Percentiles rank a stretch among this genome's conserved stretches.
Evolutionary conservation across 2,113 vertebrate species (phyloP).

Genomic region (Oreochromis spilurus): DNA sequence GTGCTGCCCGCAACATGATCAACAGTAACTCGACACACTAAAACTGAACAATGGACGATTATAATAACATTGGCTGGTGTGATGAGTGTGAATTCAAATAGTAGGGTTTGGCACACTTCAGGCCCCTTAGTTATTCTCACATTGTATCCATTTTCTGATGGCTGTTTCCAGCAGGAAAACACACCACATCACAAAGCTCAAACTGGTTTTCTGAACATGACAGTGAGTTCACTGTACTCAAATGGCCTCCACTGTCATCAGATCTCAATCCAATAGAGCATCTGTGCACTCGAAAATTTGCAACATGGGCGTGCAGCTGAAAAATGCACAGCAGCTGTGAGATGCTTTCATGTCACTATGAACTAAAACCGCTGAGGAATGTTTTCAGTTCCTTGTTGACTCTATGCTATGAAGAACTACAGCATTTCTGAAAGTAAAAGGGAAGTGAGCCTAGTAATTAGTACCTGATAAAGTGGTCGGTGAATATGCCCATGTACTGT

Average conservation of each 20-base stretch:
- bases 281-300: background rate
- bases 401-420: background rate
- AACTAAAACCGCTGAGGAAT: accelerated
- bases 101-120: background rate
- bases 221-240: background rate
- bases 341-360: background rate
- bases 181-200: background rate
- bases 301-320: background rate
- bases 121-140: background rate
- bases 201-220: background rate
- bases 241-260: background rate
- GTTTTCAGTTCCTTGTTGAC: background rate
- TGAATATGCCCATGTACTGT: background rate
- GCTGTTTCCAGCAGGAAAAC: background rate
- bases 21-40: background rate
- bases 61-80: background rate
- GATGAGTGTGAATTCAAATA: background rate
- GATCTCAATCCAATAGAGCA: background rate
- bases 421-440: background rate
- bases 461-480: background rate
- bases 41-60: background rate
- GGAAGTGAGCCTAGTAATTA: background rate
- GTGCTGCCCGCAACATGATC: background rate
- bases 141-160: background rate
- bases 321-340: background rate